Evolutionary conservation across 2,113 vertebrate genomes (phyloP).

Genomic region (Prolemur simus): DNA sequence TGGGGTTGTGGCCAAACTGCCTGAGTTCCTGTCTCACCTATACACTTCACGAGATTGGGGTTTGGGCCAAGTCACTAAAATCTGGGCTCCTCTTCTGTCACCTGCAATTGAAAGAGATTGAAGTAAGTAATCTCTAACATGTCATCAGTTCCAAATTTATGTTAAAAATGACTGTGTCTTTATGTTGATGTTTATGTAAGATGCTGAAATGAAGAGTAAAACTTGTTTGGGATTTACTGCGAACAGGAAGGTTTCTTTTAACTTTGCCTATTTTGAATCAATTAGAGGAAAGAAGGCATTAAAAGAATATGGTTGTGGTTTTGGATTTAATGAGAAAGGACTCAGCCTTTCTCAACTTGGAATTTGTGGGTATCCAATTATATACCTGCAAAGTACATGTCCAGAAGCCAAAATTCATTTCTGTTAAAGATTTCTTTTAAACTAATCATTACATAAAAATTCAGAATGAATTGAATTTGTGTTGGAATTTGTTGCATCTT

Average conservation of each 20-base stretch:
- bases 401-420: background rate
- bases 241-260: background rate
- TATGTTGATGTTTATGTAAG: background rate
- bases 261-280: background rate
- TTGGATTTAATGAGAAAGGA: background rate
- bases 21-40: background rate
- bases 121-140: background rate
- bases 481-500: background rate
- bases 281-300: background rate
- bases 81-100: background rate
- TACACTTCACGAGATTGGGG: background rate
- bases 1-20: background rate
- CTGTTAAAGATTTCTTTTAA: constrained; percentile 9
- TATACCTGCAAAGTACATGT: background rate
- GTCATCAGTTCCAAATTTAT: background rate
- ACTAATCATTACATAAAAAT: background rate
- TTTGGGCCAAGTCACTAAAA: background rate
- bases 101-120: background rate
- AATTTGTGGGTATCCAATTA: background rate
- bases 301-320: background rate
- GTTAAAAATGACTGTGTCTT: background rate
- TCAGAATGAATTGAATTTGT: background rate
- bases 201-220: background rate
- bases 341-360: background rate
- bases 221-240: background rate